Percentiles rank a stretch among this genome's conserved stretches.
Conservation (phyloP, 1,140 invertebrate species). For the Luehdorfia chinensis region DNA sequence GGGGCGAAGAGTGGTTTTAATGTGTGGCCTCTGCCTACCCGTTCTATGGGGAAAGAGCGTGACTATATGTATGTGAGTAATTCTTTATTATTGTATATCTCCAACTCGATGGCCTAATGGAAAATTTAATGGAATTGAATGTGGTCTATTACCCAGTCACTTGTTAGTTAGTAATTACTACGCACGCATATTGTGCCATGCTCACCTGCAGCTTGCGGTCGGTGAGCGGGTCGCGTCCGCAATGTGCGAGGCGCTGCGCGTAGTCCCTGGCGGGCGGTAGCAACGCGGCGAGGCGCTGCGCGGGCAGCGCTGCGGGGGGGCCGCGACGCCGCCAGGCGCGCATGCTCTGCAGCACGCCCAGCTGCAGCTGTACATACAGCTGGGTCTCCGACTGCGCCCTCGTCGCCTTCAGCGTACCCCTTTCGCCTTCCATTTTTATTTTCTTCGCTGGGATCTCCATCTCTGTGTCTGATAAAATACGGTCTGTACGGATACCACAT, state of each 20-base stretch:
- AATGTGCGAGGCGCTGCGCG: constrained; percentile 52
- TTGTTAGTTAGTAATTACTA: too few species aligned
- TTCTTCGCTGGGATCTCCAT: constrained; percentile 59
- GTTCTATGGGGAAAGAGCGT: too few species aligned
- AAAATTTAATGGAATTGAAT: too few species aligned
- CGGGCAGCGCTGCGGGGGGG: constrained; percentile 78
- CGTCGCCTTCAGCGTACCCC: constrained; percentile 42
- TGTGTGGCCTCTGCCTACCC: too few species aligned
- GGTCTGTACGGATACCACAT: too few species aligned
- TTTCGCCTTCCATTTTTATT: constrained; percentile 63
- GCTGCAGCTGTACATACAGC: constrained; percentile 80
- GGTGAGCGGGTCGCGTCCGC: constrained; percentile 35
- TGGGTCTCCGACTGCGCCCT: constrained; percentile 50
- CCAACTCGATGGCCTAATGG: too few species aligned
- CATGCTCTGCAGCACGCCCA: constrained; percentile 81
- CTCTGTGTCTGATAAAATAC: constrained; percentile 37
- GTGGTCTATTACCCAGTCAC: too few species aligned
- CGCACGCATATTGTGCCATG: too few species aligned
- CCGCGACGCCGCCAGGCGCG: constrained; percentile 74
- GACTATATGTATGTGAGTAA: too few species aligned
- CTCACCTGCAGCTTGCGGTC: constrained; percentile 57
- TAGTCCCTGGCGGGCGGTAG: constrained; percentile 65
- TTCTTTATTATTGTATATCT: too few species aligned
- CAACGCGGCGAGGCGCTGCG: constrained; percentile 77
- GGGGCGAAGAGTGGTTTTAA: too few species aligned